Base-by-base conservation (phyloP, 2,888 invertebrate species). In the Physocephala rufipes region DNA sequence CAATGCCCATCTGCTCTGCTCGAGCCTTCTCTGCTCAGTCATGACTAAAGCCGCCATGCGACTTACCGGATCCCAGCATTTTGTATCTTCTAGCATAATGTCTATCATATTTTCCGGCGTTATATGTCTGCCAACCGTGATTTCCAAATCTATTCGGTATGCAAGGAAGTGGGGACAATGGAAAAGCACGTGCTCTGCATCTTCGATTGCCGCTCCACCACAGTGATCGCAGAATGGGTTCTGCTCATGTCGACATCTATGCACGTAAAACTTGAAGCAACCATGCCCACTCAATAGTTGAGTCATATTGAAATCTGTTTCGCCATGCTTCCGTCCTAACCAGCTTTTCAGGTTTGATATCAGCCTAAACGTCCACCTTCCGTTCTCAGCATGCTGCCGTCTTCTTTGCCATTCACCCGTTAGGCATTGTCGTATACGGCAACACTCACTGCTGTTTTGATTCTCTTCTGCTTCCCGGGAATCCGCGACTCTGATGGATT, bases 1-100 rank as follows among this genome's bases (percentile, higher is more conserved):
- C 36, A 36, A 36, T 7, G 36, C 49, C n/a, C 49, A 16, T 49
- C 49, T 49, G 1, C 2, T 4, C n/a, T 49, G 49, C 49, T 49
- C 49, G 49, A 49, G 13, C 13, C 49, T 49, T 49, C 49, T 49
- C 19, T 49, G 49, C 49, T 1, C 49, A 5, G 49, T 19, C 49
- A 49, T 49, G 19, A 49, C 49, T 49, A 49, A 49, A 5, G 49
- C 49, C 49, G 49, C 49, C 49, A 49, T 49, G 5, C 49, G 49
- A 19, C 49, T 49, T 19, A 49, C 49, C 4, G 49, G 16, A 19
- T 49, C 19, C 49, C 49, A 49, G n/a, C 5, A 49, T 49, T 49
- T 49, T 36, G 36, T 36, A 36, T 36, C 49, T 49, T 49, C 4
- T 16, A 49, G 49, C 49, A 49, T n/a, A 1, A 49, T 49, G 16